Conservation (phyloP, 1,140 invertebrate species). For the Drosophila ambigua region DNA sequence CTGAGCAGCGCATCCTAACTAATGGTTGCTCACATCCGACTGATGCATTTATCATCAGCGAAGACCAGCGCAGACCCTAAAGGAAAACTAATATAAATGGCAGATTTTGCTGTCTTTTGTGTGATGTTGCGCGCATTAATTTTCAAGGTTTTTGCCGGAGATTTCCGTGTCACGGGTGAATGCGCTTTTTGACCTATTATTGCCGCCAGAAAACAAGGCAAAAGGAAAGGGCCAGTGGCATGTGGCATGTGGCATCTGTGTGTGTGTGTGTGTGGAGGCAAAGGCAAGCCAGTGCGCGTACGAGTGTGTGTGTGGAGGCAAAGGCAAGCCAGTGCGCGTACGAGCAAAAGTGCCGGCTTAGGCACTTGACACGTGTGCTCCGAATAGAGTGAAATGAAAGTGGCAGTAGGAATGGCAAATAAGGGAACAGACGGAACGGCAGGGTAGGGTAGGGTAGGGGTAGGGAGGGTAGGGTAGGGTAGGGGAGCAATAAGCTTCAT, state of each 20-base stretch:
- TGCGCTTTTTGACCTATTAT: conserved; percentile 69
- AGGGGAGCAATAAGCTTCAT: conserved; percentile 7
- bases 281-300: no score
- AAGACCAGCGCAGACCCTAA: no score
- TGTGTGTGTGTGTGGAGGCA: background rate
- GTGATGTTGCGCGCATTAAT: conserved; percentile 31
- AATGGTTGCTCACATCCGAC: no score
- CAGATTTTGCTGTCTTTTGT: no score
- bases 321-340: no score
- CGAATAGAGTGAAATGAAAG: conserved; percentile 26
- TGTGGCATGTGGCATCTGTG: background rate
- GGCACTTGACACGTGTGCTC: conserved; percentile 56
- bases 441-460: no score
- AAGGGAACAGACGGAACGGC: background rate
- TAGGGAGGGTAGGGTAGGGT: conserved; percentile 1
- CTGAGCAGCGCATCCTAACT: no score
- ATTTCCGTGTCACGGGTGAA: conserved; percentile 51
- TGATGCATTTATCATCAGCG: no score
- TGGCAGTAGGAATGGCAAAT: conserved; percentile 1
- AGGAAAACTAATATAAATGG: no score
- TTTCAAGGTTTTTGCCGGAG: conserved; percentile 29
- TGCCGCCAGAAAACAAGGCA: no score
- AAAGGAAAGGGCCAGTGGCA: conserved; percentile 17
- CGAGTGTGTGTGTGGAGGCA: background rate
- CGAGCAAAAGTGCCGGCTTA: conserved; percentile 5